Conservation (phyloP, 2,113 vertebrate genomes). For the Solenodon paradoxus region DNA sequence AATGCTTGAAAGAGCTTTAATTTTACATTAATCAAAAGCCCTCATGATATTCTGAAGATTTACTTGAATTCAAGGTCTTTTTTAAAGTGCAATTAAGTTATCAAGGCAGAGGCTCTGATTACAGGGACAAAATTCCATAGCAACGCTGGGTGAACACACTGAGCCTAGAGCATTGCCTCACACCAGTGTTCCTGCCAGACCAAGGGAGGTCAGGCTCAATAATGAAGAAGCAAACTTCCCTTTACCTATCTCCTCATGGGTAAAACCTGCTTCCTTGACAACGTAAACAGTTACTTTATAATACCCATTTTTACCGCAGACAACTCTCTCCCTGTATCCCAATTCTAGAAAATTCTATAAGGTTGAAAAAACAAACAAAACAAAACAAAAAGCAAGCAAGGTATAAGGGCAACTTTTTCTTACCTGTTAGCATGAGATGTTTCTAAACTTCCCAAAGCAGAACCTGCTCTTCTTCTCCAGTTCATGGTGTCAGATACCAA, state of each 20-base stretch:
- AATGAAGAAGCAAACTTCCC: not conserved
- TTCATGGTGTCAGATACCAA: constrained; percentile 55
- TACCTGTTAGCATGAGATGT: constrained; percentile 82
- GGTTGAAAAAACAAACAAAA: not conserved
- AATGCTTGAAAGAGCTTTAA: constrained; percentile 50
- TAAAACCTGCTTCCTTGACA: constrained; percentile 77
- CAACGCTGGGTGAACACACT: not conserved
- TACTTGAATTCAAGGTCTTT: constrained; percentile 20
- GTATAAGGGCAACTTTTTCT: not conserved
- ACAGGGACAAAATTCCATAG: constrained; percentile 6
- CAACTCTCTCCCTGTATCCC: not conserved
- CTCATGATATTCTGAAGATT: constrained; percentile 25
- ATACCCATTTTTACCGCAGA: constrained; percentile 13
- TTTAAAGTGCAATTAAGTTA: constrained; percentile 46
- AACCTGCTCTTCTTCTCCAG: constrained; percentile 74
- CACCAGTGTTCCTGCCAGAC: fast-evolving
- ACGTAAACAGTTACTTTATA: constrained; percentile 76
- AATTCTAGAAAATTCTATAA: constrained; percentile 30
- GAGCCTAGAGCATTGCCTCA: not conserved
- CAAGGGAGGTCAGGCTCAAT: not conserved
- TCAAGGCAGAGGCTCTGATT: constrained; percentile 56
- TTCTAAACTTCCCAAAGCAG: constrained; percentile 84
- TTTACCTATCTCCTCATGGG: not conserved
- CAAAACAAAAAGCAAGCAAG: not conserved
- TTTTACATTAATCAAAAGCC: constrained; percentile 60